Evolutionary conservation across 1,140 invertebrate genomes (phyloP), one percentile per base, ranked within the genome.

Genomic region (Magallana gigas): DNA sequence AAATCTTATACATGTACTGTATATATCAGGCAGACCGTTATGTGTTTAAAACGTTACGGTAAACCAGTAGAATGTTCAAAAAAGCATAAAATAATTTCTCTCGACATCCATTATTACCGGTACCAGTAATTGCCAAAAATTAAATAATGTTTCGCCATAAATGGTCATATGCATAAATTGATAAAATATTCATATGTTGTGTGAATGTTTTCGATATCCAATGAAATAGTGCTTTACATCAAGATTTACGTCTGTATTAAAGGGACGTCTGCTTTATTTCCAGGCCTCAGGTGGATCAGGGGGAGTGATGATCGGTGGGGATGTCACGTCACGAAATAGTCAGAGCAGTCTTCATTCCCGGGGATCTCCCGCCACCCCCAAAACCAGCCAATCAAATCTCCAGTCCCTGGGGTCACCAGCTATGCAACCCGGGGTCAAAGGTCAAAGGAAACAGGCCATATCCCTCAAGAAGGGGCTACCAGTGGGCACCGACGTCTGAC

Each of bases 401-500:
- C 85, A 82, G 58, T 83, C 86, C 36, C 85, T 59, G 18, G 64
- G 84, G 18, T 88, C 88, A 85, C 84, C 81, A 64, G 87, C 16
- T 56, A 83, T 81, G 86, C 89, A 62, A 86, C 89, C 80, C 83
- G 85, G 85, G 36, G 64, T 87, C 57, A 48, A 18, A 57, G 56
- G 84, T 82, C 81, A 57, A n/a, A 64, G 85, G 36, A 83, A 86
- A 29, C 68, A 85, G 36, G 36, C 36, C 36, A 36, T 36, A 29
- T 76, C 88, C 18, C 71, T 90, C 14, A 84, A 64, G 29, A 84
- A 87, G 11, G 85, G 82, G 56, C 89, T 92, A 18, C 92, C 92
- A 59, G 92, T 92, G 57, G 92, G 92, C 16, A 93, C 92, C n/a
- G 91, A 93, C 84, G 92, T 93, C 57, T 93, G 84, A 91, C 59